Evolutionary conservation across 2,888 invertebrate species (phyloP).

Genomic region (Apamea anceps): DNA sequence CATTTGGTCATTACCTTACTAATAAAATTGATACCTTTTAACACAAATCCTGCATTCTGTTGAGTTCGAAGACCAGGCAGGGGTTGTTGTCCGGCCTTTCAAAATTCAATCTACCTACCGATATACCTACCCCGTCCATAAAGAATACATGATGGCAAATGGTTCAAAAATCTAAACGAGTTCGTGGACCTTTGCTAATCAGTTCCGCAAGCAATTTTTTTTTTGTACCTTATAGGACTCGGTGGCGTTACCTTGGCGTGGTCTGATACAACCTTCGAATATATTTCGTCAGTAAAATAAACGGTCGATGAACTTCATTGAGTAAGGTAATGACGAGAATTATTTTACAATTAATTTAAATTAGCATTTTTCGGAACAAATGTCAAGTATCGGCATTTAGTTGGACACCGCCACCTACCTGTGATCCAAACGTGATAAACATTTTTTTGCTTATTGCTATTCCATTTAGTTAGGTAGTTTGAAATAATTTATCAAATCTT

Average conservation of each 20-base stretch:
- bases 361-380: slow-evolving; percentile 64
- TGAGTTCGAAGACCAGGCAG: slow-evolving; percentile 72
- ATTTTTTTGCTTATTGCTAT: slow-evolving; percentile 70
- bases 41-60: slow-evolving; percentile 62
- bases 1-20: slow-evolving; percentile 34
- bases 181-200: slow-evolving; percentile 76
- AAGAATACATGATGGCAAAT: slow-evolving; percentile 65
- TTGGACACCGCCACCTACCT: slow-evolving; percentile 47
- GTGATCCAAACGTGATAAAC: slow-evolving; percentile 65
- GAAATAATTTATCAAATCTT: slow-evolving; percentile 53
- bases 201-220: slow-evolving; percentile 75
- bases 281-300: slow-evolving; percentile 81
- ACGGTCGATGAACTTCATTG: slow-evolving; percentile 82
- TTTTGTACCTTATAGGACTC: slow-evolving; percentile 77
- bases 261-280: slow-evolving; percentile 82
- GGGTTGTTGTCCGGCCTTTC: slow-evolving; percentile 72
- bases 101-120: slow-evolving; percentile 48
- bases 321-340: slow-evolving; percentile 66
- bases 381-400: slow-evolving; percentile 63
- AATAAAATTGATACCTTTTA: slow-evolving; percentile 50
- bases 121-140: slow-evolving; percentile 64
- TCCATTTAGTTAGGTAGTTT: slow-evolving; percentile 40
- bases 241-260: slow-evolving; percentile 78
- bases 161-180: slow-evolving; percentile 72
- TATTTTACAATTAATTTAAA: slow-evolving; percentile 69